These are phyloP conservation scores for Plutella xylostella DNA, from an alignment of 2,888 invertebrate genomes.

Conservation along the genomic window DNA sequence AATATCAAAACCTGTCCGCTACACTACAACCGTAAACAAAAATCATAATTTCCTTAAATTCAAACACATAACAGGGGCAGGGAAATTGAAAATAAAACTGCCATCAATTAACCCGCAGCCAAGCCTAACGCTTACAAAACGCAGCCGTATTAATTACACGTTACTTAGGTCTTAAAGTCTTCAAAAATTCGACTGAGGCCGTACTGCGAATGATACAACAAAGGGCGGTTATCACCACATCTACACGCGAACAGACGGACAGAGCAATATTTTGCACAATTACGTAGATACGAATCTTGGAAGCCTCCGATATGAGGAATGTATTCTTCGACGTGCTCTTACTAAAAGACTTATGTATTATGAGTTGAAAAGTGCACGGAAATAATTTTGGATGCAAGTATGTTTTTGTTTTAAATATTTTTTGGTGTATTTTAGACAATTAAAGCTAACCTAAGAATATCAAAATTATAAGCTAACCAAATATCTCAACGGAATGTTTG, in stretches of 20 bases:
- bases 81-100: neutral
- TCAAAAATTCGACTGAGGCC: conserved; percentile 1
- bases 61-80: neutral
- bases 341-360: no score
- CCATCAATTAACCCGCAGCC: neutral
- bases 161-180: neutral
- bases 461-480: no score
- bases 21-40: no score
- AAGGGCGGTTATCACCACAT: conserved; percentile 27
- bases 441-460: no score
- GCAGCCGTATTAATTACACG: neutral
- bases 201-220: conserved; percentile 13
- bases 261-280: conserved; percentile 53
- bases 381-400: no score
- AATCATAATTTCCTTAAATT: no score
- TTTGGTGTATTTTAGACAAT: no score
- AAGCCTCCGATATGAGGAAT: conserved; percentile 38
- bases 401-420: no score
- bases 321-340: conserved; percentile 25
- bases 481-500: no score
- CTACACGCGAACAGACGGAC: conserved; percentile 35
- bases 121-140: neutral
- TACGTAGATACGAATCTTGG: conserved; percentile 46
- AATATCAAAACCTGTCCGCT: no score
- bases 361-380: no score